phyloP scores from a whole-genome alignment of 2,113 vertebrate genomes.

The Mesocricetus auratus region DNA sequence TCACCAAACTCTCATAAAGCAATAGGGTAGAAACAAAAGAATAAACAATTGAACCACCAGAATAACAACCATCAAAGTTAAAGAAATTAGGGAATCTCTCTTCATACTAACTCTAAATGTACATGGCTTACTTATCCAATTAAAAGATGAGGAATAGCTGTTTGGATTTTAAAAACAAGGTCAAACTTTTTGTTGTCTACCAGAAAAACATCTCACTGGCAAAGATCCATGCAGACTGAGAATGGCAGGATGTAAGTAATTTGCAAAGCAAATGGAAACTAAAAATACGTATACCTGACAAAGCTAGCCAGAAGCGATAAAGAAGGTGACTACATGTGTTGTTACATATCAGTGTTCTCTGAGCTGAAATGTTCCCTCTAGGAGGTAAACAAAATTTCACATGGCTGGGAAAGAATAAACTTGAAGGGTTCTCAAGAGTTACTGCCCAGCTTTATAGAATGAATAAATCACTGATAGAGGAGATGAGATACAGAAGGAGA shows the following conservation, averaged over 20 bases:
- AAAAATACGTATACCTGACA: not conserved
- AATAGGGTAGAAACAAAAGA: not conserved
- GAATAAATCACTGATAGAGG: not conserved
- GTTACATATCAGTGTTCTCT: not conserved
- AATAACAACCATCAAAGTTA: not conserved
- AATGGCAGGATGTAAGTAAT: not conserved
- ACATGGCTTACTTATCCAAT: slow-evolving; percentile 13
- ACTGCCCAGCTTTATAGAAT: not conserved
- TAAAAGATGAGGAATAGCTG: not conserved
- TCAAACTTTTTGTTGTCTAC: not conserved
- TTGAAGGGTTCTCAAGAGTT: not conserved
- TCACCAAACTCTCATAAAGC: not conserved
- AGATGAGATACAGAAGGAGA: not conserved
- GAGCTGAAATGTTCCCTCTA: not conserved
- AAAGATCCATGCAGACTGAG: not conserved
- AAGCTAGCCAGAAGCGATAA: not conserved
- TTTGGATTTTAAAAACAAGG: not conserved
- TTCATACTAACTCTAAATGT: not conserved
- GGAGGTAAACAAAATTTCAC: not conserved
- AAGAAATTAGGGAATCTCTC: not conserved
- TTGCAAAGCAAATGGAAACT: not conserved
- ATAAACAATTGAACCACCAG: not conserved
- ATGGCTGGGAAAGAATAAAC: not conserved
- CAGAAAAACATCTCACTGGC: not conserved
- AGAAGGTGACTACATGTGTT: not conserved